phyloP scores from a whole-genome alignment of 2,888 invertebrate genomes.

The Eupelmus urozonus region DNA sequence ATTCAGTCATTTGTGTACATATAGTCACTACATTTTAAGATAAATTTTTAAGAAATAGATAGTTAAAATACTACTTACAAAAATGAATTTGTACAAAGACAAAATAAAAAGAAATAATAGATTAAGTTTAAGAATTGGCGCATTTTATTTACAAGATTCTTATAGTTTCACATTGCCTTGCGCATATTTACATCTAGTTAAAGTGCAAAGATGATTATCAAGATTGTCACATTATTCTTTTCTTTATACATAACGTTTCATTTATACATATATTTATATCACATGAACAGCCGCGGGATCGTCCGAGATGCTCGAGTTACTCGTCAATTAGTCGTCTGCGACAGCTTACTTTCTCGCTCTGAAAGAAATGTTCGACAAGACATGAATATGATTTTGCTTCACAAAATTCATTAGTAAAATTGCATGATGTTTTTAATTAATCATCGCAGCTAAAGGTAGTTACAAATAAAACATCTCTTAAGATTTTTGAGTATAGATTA shows the following conservation, averaged over 20 bases:
- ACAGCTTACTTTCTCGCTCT: constrained; percentile 49
- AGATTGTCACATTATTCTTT: neutral
- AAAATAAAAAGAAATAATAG: constrained; percentile 17
- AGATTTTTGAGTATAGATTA: neutral
- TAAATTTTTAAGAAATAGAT: neutral
- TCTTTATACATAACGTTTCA: neutral
- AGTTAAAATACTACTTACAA: neutral
- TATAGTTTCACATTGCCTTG: constrained; percentile 14
- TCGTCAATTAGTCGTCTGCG: neutral
- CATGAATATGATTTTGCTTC: constrained; percentile 40
- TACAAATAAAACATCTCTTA: neutral
- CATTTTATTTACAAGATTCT: constrained; percentile 52
- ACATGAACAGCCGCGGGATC: neutral
- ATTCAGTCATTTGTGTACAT: constrained; percentile 7
- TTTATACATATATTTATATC: neutral
- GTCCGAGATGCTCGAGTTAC: neutral
- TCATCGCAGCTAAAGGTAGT: neutral
- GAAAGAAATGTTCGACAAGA: constrained; percentile 57
- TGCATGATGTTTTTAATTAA: neutral
- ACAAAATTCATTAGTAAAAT: neutral
- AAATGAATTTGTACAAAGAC: neutral
- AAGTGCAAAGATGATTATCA: neutral
- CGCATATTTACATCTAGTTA: constrained; percentile 39
- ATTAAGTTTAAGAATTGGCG: constrained; percentile 9
- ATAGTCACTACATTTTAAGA: neutral